phyloP scores from a whole-genome alignment of 2,888 invertebrate genomes.

The Aporophyla lueneburgensis region DNA sequence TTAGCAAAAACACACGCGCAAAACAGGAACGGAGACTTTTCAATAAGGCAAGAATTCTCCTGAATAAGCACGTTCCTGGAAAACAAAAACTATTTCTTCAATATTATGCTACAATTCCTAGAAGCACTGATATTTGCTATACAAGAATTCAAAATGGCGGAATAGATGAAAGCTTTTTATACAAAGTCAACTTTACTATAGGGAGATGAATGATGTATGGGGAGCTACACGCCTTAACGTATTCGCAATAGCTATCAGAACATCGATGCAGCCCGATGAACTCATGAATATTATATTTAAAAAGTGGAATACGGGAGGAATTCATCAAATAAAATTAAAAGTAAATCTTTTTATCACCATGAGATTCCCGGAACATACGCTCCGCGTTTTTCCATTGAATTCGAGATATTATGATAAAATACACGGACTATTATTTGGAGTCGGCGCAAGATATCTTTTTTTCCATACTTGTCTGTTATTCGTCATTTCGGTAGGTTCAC shows the following conservation, averaged over 20 bases:
- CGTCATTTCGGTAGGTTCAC: no score
- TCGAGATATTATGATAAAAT: not conserved
- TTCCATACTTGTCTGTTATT: no score
- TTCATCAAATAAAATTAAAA: not conserved
- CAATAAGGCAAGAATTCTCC: not conserved
- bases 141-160: slow-evolving; percentile 9
- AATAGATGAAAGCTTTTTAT: slow-evolving; percentile 16
- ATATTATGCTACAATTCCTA: slow-evolving; percentile 6
- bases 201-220: slow-evolving; percentile 23
- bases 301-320: slow-evolving; percentile 23
- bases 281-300: slow-evolving; percentile 46
- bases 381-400: not conserved
- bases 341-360: not conserved
- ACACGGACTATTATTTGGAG: no score
- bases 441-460: no score
- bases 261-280: slow-evolving; percentile 28
- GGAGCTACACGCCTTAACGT: slow-evolving; percentile 1
- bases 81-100: slow-evolving; percentile 8
- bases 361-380: not conserved
- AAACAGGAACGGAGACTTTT: not conserved
- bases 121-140: not conserved
- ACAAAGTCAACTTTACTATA: slow-evolving; percentile 17
- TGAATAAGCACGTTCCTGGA: not conserved
- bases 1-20: not conserved
- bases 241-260: slow-evolving; percentile 33